Percentiles rank a stretch among this genome's conserved stretches.
phyloP scores from a whole-genome alignment of 2,888 invertebrate species.

The Eupelmus urozonus region DNA sequence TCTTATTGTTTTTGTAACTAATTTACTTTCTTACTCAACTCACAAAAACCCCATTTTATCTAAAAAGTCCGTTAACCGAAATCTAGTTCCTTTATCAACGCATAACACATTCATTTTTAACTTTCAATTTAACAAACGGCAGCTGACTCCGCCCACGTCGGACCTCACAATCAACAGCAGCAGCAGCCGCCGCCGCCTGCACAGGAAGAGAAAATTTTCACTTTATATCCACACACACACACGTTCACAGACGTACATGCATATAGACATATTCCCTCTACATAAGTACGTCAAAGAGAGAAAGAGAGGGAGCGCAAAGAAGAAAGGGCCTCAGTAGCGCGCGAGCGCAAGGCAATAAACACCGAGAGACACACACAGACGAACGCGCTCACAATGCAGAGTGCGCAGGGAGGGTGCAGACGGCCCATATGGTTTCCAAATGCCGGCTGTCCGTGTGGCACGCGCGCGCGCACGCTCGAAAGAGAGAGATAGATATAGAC shows the following conservation, averaged over 20 bases:
- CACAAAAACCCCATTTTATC: too few relatives aligned
- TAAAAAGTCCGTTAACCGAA: too few relatives aligned
- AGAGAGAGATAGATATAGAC: not conserved
- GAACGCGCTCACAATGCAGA: not conserved
- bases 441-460: constrained; percentile 36
- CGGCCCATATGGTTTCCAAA: constrained; percentile 54
- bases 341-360: not conserved
- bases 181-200: too few relatives aligned
- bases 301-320: not conserved
- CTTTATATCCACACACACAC: not conserved
- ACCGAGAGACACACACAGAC: not conserved
- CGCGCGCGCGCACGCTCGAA: not conserved
- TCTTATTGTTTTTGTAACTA: too few relatives aligned
- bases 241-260: not conserved
- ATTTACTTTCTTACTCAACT: too few relatives aligned
- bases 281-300: not conserved
- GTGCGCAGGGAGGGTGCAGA: constrained; percentile 26
- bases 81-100: too few relatives aligned
- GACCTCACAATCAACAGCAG: too few relatives aligned
- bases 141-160: too few relatives aligned
- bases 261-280: not conserved
- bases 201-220: constrained; percentile 14
- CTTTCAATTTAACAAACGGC: too few relatives aligned
- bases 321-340: not conserved
- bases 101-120: too few relatives aligned